Evolutionary conservation across 2,888 invertebrate species (phyloP).

Genomic region (Xestobium rufovillosum): DNA sequence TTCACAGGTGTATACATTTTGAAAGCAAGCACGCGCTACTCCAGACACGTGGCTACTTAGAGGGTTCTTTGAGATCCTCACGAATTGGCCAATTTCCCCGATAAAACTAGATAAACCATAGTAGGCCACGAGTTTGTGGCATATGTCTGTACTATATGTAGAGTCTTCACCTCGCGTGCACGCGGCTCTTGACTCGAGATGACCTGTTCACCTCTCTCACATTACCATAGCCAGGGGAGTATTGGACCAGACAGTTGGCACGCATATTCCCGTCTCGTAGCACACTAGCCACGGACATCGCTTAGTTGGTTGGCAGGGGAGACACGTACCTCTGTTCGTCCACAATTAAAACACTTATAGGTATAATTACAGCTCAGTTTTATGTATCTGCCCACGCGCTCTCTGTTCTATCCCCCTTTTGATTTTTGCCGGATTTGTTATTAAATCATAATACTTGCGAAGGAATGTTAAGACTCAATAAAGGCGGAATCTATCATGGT

Average conservation of each 20-base stretch:
- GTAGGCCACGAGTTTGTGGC: slow-evolving; percentile 35
- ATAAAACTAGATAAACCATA: slow-evolving; percentile 33
- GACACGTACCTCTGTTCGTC: slow-evolving; percentile 40
- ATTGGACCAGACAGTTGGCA: slow-evolving; percentile 34
- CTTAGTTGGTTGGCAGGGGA: slow-evolving; percentile 32
- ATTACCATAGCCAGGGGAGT: slow-evolving; percentile 39
- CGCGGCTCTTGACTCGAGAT: slow-evolving; percentile 42
- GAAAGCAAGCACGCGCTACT: too few species aligned
- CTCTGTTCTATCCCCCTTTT: slow-evolving; percentile 29
- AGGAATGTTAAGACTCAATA: too few species aligned
- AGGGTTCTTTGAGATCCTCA: too few species aligned
- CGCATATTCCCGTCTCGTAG: slow-evolving; percentile 22
- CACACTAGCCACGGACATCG: slow-evolving; percentile 23
- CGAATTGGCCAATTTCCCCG: slow-evolving; percentile 29
- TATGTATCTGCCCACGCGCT: slow-evolving; percentile 41
- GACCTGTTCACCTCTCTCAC: slow-evolving; percentile 44
- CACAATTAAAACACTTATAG: slow-evolving; percentile 44
- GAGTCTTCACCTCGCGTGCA: slow-evolving; percentile 38
- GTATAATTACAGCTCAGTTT: slow-evolving; percentile 43
- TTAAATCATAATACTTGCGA: slow-evolving; percentile 32
- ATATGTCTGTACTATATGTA: slow-evolving; percentile 33
- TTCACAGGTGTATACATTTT: too few species aligned
- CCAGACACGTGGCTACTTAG: too few species aligned
- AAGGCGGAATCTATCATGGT: too few species aligned
- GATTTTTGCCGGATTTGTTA: slow-evolving; percentile 30